Evolutionary conservation across 2,888 invertebrate species (phyloP).

Genomic region (Conomelus anceps): DNA sequence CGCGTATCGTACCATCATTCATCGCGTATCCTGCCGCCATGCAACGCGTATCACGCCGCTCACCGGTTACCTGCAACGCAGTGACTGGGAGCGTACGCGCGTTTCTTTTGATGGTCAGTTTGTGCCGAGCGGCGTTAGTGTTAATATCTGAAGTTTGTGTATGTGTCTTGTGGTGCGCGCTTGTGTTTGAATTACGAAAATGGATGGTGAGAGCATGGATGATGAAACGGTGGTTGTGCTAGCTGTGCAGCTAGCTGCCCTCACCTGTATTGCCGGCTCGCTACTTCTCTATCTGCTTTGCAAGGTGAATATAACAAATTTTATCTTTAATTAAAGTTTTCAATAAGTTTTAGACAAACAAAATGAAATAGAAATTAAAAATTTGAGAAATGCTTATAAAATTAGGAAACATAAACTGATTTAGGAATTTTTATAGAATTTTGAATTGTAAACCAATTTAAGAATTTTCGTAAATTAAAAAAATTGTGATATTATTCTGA

Average conservation of each 20-base stretch:
- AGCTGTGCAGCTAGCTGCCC: constrained; percentile 70
- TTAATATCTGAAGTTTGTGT: neutral
- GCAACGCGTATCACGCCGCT: neutral
- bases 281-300: constrained; percentile 68
- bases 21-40: neutral
- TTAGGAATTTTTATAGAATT: too few species aligned
- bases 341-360: neutral
- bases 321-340: neutral
- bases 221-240: constrained; percentile 72
- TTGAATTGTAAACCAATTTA: too few species aligned
- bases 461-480: too few species aligned
- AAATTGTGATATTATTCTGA: too few species aligned
- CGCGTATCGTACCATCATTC: neutral
- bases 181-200: neutral
- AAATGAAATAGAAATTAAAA: neutral
- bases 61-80: too few species aligned
- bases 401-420: too few species aligned
- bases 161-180: neutral
- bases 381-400: too few species aligned
- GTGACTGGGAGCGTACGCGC: too few species aligned
- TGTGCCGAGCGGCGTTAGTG: neutral
- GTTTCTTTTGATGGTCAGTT: neutral
- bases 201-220: constrained; percentile 52
- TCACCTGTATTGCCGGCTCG: constrained; percentile 78
- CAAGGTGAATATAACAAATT: constrained; percentile 49